These are phyloP conservation scores for Ptyas mucosa DNA, from an alignment of 2,113 vertebrate species.

Conservation along the genomic window DNA sequence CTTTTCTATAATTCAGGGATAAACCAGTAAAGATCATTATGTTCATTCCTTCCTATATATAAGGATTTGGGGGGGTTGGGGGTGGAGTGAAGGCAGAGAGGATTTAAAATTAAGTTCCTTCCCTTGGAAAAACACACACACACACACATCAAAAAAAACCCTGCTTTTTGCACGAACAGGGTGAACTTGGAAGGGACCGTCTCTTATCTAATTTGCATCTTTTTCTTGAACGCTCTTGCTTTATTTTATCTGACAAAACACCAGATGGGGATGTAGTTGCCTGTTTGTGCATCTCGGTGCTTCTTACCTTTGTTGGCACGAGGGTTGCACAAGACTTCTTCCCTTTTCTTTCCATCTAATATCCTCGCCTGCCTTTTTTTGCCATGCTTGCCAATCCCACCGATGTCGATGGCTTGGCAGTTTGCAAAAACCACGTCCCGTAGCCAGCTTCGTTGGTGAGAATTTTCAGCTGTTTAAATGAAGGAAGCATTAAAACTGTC, in stretches of 20 bases:
- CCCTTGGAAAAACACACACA: background rate
- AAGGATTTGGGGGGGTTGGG: background rate
- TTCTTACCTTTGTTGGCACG: background rate
- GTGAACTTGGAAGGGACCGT: background rate
- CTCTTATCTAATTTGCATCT: background rate
- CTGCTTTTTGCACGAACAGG: background rate
- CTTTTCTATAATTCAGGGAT: background rate
- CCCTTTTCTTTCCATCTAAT: background rate
- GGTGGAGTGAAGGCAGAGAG: too few relatives aligned
- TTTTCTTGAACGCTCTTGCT: background rate
- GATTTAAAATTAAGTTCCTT: background rate
- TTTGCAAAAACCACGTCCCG: accelerated
- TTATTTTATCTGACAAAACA: conserved; percentile 2
- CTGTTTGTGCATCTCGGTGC: background rate
- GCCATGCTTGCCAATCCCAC: background rate
- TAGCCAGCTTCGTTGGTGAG: background rate
- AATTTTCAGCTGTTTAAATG: background rate
- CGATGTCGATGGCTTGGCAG: conserved; percentile 24
- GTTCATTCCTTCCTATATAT: background rate
- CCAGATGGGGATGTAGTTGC: background rate
- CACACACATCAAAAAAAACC: background rate
- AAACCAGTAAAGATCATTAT: background rate
- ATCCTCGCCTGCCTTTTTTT: background rate
- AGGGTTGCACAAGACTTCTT: background rate
- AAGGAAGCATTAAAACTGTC: background rate